These are phyloP conservation scores for Drosophila takahashii DNA, from an alignment of 1,140 invertebrate genomes.

Conservation along the genomic window DNA sequence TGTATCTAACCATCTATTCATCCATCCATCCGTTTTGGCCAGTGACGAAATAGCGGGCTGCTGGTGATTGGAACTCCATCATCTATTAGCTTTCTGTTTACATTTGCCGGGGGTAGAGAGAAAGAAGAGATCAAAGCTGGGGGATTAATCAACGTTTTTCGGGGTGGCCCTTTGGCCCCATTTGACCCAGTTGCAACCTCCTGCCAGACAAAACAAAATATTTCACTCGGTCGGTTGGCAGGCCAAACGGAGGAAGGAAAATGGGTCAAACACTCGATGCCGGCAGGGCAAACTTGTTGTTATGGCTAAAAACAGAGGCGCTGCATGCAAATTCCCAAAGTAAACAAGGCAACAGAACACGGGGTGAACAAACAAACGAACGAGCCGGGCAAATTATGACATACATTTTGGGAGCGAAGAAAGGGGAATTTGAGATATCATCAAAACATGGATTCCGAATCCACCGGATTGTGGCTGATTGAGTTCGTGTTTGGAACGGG, in stretches of 20 bases:
- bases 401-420: constrained; percentile 26
- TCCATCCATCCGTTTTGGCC: constrained; percentile 16
- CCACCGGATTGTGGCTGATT: constrained; percentile 4
- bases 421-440: constrained; percentile 33
- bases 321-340: constrained; percentile 42
- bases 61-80: constrained; percentile 10
- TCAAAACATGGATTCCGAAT: constrained; percentile 15
- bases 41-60: constrained; percentile 48
- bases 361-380: constrained; percentile 17
- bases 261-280: constrained; percentile 43
- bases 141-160: constrained; percentile 22
- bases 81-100: constrained; percentile 55
- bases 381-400: constrained; percentile 42
- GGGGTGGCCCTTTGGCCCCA: background rate
- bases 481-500: constrained; percentile 18
- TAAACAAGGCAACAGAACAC: constrained; percentile 36
- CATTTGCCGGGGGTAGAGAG: background rate
- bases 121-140: constrained; percentile 3
- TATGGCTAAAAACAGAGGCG: constrained; percentile 35
- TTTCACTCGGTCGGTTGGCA: constrained; percentile 10
- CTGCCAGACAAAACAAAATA: constrained; percentile 21
- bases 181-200: constrained; percentile 35
- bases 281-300: constrained; percentile 53
- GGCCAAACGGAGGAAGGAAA: constrained; percentile 6
- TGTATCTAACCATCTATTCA: background rate